A percentile compares a stretch with the other conserved stretches of the same genome.
phyloP scores from a whole-genome alignment of 2,888 invertebrate species.

The Drosophila tanythrix region DNA sequence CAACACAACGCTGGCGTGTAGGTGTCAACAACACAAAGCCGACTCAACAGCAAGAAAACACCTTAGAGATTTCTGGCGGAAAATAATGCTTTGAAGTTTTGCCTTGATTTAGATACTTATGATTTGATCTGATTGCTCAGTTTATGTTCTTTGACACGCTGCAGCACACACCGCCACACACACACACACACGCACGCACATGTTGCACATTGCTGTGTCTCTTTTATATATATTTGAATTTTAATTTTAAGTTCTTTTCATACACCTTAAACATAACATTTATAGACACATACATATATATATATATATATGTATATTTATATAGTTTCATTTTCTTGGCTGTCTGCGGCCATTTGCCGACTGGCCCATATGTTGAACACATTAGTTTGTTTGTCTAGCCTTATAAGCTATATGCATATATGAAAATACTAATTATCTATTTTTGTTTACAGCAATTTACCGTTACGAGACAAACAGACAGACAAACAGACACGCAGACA shows the following conservation, averaged over 20 bases:
- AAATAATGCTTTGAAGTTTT: constrained; percentile 68
- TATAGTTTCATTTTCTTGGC: constrained; percentile 8
- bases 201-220: constrained; percentile 33
- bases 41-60: constrained; percentile 22
- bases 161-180: constrained; percentile 11
- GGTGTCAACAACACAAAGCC: constrained; percentile 67
- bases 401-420: background rate
- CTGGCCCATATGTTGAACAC: constrained; percentile 44
- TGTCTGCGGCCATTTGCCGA: constrained; percentile 29
- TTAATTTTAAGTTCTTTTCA: constrained; percentile 37
- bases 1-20: constrained; percentile 54
- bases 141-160: constrained; percentile 46
- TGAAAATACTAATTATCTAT: constrained; percentile 46
- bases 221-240: constrained; percentile 39
- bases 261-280: constrained; percentile 39
- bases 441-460: constrained; percentile 58
- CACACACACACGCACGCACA: constrained; percentile 4
- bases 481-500: constrained; percentile 45
- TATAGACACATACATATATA: constrained; percentile 19
- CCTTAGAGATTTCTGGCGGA: constrained; percentile 51
- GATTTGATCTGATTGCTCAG: constrained; percentile 41
- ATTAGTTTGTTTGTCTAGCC: constrained; percentile 37
- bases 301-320: constrained; percentile 8
- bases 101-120: constrained; percentile 42
- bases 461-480: constrained; percentile 8